Percentiles rank a stretch among this genome's conserved stretches.
Evolutionary conservation across 1,140 invertebrate genomes (phyloP).

Genomic region (Lordiphosa collinella): DNA sequence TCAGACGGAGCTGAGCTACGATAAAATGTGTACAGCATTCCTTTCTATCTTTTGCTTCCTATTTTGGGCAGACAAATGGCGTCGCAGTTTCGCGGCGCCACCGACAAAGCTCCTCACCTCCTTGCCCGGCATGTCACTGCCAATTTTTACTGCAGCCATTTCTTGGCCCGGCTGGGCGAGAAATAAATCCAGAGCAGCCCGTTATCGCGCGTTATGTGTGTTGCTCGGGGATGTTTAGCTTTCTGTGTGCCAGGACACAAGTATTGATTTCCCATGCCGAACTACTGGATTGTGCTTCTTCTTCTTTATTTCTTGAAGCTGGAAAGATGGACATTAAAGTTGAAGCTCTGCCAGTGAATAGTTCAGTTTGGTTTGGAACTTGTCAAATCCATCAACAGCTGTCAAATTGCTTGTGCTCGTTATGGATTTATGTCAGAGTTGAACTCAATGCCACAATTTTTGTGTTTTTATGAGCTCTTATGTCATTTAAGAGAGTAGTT

Average conservation of each 20-base stretch:
- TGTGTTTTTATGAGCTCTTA: constrained; percentile 1
- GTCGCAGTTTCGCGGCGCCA: constrained; percentile 17
- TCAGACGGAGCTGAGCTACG: constrained; percentile 6
- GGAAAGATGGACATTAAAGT: constrained; percentile 1
- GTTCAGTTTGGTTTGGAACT: constrained; percentile 3
- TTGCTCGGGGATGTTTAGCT: constrained; percentile 2
- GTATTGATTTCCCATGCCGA: constrained; percentile 14
- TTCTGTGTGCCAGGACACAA: not conserved
- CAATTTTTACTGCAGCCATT: constrained; percentile 18
- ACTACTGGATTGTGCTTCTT: no score
- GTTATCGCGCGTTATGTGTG: constrained; percentile 5
- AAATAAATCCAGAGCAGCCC: constrained; percentile 15
- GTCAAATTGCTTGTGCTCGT: constrained; percentile 1
- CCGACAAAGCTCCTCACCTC: not conserved
- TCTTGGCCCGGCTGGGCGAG: constrained; percentile 5
- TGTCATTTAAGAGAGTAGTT: not conserved
- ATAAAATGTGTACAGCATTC: constrained; percentile 9
- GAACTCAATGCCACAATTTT: not conserved
- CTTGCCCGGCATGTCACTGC: constrained; percentile 13
- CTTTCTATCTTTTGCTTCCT: constrained; percentile 2
- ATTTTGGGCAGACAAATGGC: constrained; percentile 21
- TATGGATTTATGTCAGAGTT: not conserved
- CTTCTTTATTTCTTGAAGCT: constrained; percentile 2
- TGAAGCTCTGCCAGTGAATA: constrained; percentile 1
- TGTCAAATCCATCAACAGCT: constrained; percentile 9